Evolutionary conservation across 1,140 invertebrate genomes (phyloP).

Genomic region (Pseudomyrmex pallidus): DNA sequence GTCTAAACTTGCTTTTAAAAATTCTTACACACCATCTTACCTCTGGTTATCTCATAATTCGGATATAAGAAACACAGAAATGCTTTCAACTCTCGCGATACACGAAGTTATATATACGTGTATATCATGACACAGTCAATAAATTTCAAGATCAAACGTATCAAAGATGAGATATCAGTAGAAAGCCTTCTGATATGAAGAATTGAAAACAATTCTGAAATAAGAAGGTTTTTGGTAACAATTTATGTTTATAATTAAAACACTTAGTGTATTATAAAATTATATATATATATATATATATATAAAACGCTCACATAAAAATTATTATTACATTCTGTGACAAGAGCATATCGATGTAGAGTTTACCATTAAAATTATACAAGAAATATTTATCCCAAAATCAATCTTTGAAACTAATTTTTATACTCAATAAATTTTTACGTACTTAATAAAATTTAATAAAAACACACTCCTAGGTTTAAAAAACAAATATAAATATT

Average conservation of each 20-base stretch:
- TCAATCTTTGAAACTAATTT: not conserved
- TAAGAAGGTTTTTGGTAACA: too few species aligned
- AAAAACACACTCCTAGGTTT: not conserved
- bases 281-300: too few species aligned
- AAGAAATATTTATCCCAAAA: not conserved
- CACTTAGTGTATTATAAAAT: not conserved
- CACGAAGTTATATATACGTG: not conserved
- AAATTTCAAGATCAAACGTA: not conserved
- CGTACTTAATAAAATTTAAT: not conserved
- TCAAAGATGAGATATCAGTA: not conserved
- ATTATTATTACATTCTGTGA: not conserved
- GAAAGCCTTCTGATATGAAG: not conserved
- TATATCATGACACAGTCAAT: not conserved
- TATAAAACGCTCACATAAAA: not conserved
- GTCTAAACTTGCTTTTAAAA: slow-evolving; percentile 24
- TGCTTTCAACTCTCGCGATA: slow-evolving; percentile 15
- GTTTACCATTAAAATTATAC: slow-evolving; percentile 11
- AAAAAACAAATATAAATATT: not conserved
- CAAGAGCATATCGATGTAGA: not conserved
- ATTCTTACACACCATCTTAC: slow-evolving; percentile 34
- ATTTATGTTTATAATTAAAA: too few species aligned
- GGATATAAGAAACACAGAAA: not conserved
- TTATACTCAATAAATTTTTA: not conserved
- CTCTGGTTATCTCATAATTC: not conserved
- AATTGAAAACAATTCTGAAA: not conserved